Base-by-base conservation (phyloP, 2,113 vertebrate genomes). In the Pterocles orientalis region DNA sequence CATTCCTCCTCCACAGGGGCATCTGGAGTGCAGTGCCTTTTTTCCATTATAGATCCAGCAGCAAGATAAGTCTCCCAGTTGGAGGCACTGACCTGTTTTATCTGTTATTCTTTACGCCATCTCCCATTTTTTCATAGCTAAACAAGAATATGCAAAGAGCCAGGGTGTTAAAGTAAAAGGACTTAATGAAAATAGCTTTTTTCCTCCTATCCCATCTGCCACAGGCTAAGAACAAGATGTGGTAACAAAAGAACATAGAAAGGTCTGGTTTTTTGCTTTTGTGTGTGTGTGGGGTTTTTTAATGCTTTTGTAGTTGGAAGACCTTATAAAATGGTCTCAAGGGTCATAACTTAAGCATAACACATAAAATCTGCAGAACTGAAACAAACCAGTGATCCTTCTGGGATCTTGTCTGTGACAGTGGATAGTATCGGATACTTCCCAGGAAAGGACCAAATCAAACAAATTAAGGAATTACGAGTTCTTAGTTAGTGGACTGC, bases 201-300 rank as follows among this genome's bases (percentile, higher is more conserved):
- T 98, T 25, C 96, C 95, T 79, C 95, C 94, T 71, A 34, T 96
- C 43, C 56, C 77, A 48, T 85, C 96, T 85, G 90, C 73, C 77
- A 61, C 50, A 64, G 76, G 26, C 76, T 85, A 50, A 34, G 88
- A 93, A 60, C 64, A 86, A 89, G 48, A 75, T 50, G 47, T 75
- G 41, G 25, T 68, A 71, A 97, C 54, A 28, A 82, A 96, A 25
- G 26, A 82, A 66, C 71, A 96, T 3, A 91, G 41, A 61, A 97
- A 94, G 96, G 97, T 98, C 43, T 79, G 28, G 3, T 31, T 47
- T 78, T 41, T 12, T 8, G 25, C 4, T n/a, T 51, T 10, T 45
- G 2, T 53, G 24, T 24, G 8, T 48, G 12, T 57, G 28, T 36
- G 31, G 7, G 10, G 8, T 18, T 24, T 54, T 51, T 48, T 47